Percentiles rank a stretch among this genome's conserved stretches.
Conservation (phyloP, 2,797 vertebrate genomes). For the Gadopsis marmoratus region DNA sequence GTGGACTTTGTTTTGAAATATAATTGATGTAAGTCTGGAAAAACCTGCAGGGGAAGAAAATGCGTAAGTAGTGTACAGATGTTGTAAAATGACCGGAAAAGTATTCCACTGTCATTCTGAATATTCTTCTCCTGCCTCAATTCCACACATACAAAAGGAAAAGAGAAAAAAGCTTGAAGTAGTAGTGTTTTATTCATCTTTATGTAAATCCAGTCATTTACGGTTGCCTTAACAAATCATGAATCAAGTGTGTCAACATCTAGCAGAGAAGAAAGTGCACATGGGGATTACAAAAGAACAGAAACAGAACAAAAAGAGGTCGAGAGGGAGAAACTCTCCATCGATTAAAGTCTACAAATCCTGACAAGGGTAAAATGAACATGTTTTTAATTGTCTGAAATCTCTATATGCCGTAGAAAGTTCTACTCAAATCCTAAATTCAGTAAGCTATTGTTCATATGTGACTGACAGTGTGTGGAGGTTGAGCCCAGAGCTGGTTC, state of each 20-base stretch:
- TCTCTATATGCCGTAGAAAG: slow-evolving; percentile 72
- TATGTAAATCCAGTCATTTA: slow-evolving; percentile 84
- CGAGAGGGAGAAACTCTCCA: slow-evolving; percentile 52
- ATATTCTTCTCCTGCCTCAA: slow-evolving; percentile 41
- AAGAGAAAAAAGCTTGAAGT: slow-evolving; percentile 62
- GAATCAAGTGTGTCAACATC: slow-evolving; percentile 81
- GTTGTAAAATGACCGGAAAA: slow-evolving; percentile 49
- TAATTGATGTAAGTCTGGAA: slow-evolving; percentile 31
- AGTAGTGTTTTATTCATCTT: slow-evolving; percentile 85
- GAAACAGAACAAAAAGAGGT: slow-evolving; percentile 63
- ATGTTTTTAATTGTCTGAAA: slow-evolving; percentile 74
- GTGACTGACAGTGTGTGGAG: slow-evolving; percentile 62
- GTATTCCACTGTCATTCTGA: slow-evolving; percentile 42
- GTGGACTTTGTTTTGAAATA: slow-evolving; percentile 21
- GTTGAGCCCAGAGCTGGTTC: slow-evolving; percentile 66
- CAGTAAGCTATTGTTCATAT: slow-evolving; percentile 61
- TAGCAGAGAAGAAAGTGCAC: slow-evolving; percentile 76
- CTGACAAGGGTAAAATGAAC: slow-evolving; percentile 71
- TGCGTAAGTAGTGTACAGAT: slow-evolving; percentile 26
- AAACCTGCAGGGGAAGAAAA: slow-evolving; percentile 26
- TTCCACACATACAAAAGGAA: slow-evolving; percentile 48
- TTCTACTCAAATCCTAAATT: slow-evolving; percentile 59
- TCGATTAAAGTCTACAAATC: slow-evolving; percentile 72
- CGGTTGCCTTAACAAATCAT: slow-evolving; percentile 81
- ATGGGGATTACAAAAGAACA: slow-evolving; percentile 77